phyloP scores from a whole-genome alignment of 2,888 invertebrate species.

The Pediacus dermestoides region DNA sequence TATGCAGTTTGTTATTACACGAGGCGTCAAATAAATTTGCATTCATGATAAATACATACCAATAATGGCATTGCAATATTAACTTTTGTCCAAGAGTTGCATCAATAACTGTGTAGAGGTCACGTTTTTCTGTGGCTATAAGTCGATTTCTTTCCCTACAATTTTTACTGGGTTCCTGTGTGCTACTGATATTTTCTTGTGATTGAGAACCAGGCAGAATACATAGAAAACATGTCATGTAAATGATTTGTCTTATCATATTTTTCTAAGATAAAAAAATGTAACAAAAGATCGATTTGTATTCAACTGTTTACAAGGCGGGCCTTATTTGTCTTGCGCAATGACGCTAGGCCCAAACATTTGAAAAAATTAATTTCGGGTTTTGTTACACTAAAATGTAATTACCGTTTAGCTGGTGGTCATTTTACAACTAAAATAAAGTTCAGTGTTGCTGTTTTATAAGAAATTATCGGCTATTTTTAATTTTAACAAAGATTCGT shows the following conservation, averaged over 20 bases:
- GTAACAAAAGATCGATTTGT: slow-evolving; percentile 7
- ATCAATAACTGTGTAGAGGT: slow-evolving; percentile 51
- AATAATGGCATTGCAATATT: slow-evolving; percentile 52
- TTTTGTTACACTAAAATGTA: too few relatives aligned
- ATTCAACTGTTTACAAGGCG: slow-evolving; percentile 6
- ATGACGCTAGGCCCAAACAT: background rate
- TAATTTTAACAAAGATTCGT: too few relatives aligned
- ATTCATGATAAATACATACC: slow-evolving; percentile 33
- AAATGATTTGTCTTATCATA: background rate
- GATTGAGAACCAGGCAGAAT: too few relatives aligned
- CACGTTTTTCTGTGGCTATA: slow-evolving; percentile 48
- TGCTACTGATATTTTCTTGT: slow-evolving; percentile 20
- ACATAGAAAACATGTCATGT: too few relatives aligned
- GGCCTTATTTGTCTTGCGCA: slow-evolving; percentile 4
- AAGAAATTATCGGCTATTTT: too few relatives aligned
- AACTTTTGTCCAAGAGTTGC: slow-evolving; percentile 47
- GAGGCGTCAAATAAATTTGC: too few relatives aligned
- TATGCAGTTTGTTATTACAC: too few relatives aligned
- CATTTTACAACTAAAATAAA: too few relatives aligned
- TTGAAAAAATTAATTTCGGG: slow-evolving; percentile 2
- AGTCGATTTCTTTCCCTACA: slow-evolving; percentile 51
- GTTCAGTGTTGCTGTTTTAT: too few relatives aligned
- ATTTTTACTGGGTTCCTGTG: too few relatives aligned
- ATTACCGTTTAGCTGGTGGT: too few relatives aligned
- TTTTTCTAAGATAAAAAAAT: background rate